Evolutionary conservation across 1,140 invertebrate species (phyloP).

Genomic region (Prorops nasuta): DNA sequence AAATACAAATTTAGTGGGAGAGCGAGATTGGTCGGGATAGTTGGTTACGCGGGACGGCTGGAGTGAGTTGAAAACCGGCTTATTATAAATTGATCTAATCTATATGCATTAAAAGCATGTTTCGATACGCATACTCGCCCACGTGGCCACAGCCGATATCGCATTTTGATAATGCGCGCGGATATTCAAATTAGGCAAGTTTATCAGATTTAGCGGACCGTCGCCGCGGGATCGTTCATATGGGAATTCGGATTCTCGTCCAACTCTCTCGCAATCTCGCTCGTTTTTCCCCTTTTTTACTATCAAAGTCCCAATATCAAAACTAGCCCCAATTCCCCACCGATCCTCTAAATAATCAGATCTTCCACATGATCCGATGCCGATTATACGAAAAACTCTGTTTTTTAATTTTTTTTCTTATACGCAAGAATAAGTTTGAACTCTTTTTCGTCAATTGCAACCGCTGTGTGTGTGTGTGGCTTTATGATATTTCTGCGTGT

Average conservation of each 20-base stretch:
- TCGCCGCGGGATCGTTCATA: slow-evolving; percentile 34
- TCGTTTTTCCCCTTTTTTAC: slow-evolving; percentile 11
- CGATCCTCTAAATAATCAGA: too few species aligned
- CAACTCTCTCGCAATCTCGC: slow-evolving; percentile 1
- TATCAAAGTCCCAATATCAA: neutral
- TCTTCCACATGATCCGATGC: too few species aligned
- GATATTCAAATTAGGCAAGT: slow-evolving; percentile 53
- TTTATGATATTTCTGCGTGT: too few species aligned
- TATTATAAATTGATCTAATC: slow-evolving; percentile 57
- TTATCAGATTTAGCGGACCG: slow-evolving; percentile 49
- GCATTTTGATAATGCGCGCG: slow-evolving; percentile 51
- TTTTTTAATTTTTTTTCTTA: too few species aligned
- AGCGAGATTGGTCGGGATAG: slow-evolving; percentile 7
- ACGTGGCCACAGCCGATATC: slow-evolving; percentile 42
- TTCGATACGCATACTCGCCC: slow-evolving; percentile 37
- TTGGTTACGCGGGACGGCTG: slow-evolving; percentile 16
- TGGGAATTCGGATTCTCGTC: slow-evolving; percentile 17
- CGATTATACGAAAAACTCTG: too few species aligned
- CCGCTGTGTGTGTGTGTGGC: too few species aligned
- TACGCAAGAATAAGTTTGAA: too few species aligned
- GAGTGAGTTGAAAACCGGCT: slow-evolving; percentile 36
- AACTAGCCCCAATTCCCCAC: too few species aligned
- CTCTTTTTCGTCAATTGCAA: too few species aligned
- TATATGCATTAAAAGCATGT: slow-evolving; percentile 55
- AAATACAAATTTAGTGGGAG: slow-evolving; percentile 48